Conservation (phyloP, 2,888 invertebrate genomes). For the Lepidochrysops patricia region DNA sequence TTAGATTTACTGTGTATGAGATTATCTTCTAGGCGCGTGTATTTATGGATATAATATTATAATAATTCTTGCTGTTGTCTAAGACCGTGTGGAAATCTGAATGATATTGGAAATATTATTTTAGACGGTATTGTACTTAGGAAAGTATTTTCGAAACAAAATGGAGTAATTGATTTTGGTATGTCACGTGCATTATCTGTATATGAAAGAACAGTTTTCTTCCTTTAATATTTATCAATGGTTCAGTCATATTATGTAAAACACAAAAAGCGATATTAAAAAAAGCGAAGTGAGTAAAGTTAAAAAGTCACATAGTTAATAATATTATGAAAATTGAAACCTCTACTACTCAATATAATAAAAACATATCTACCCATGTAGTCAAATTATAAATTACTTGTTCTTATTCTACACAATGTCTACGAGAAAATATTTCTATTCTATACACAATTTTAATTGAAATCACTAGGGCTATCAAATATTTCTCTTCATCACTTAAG, state of each 20-base stretch:
- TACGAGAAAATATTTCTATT: conserved; percentile 43
- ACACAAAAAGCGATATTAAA: conserved; percentile 64
- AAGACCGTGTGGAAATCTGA: background rate
- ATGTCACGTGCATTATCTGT: background rate
- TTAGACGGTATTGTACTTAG: background rate
- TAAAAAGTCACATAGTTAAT: conserved; percentile 29
- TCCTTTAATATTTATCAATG: conserved; percentile 21
- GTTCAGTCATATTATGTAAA: conserved; percentile 63
- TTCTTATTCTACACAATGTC: conserved; percentile 52
- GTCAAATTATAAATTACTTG: conserved; percentile 37
- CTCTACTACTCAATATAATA: conserved; percentile 46
- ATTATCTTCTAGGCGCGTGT: background rate
- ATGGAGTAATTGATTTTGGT: no score
- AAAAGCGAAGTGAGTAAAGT: conserved; percentile 55
- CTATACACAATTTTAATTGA: conserved; percentile 33
- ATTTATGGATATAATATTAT: background rate
- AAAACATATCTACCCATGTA: conserved; percentile 29
- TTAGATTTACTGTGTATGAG: conserved; percentile 1
- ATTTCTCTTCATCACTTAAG: conserved; percentile 21
- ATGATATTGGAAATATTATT: background rate
- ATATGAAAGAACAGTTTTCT: conserved; percentile 1
- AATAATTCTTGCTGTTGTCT: background rate
- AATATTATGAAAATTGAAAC: conserved; percentile 28
- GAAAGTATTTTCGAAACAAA: no score
- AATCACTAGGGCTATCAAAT: conserved; percentile 21